These are phyloP conservation scores for Lepidurus couesii DNA, from an alignment of 1,140 invertebrate genomes.

Conservation along the genomic window DNA sequence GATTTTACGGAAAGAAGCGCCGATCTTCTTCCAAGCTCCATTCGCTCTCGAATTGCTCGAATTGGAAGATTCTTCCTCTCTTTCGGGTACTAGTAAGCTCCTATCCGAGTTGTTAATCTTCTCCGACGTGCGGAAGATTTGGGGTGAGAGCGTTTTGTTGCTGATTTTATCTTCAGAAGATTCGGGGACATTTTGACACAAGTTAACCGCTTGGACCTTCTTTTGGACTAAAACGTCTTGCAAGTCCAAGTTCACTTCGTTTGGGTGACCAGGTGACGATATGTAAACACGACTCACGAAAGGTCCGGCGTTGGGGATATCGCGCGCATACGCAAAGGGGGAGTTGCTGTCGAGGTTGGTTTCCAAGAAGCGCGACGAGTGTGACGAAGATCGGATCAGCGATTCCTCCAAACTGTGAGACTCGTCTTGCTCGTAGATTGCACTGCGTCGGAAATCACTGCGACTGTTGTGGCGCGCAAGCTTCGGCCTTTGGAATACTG, in stretches of 20 bases:
- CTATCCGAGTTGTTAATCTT: not conserved
- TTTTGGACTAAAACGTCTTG: slow-evolving; percentile 28
- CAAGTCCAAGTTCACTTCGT: slow-evolving; percentile 27
- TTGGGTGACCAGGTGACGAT: not conserved
- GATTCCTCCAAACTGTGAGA: not conserved
- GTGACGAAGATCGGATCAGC: not conserved
- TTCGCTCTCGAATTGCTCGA: not conserved
- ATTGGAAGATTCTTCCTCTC: not conserved
- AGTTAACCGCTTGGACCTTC: slow-evolving; percentile 31
- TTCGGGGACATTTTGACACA: slow-evolving; percentile 2
- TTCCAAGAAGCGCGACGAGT: slow-evolving; percentile 23
- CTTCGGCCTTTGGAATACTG: not conserved
- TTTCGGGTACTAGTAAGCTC: not conserved
- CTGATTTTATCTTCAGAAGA: slow-evolving; percentile 28
- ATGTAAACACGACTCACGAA: not conserved
- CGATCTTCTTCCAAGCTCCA: slow-evolving; percentile 28
- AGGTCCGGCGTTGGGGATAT: not conserved
- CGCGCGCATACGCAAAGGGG: not conserved
- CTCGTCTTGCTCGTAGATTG: slow-evolving; percentile 13
- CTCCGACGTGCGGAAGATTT: not conserved
- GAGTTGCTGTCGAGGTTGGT: slow-evolving; percentile 31
- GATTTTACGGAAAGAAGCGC: slow-evolving; percentile 25
- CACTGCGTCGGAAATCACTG: not conserved
- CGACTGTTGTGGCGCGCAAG: not conserved
- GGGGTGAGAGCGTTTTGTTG: slow-evolving; percentile 24